Base-by-base conservation (phyloP, 2,888 invertebrate genomes). In the Germaria angustata region DNA sequence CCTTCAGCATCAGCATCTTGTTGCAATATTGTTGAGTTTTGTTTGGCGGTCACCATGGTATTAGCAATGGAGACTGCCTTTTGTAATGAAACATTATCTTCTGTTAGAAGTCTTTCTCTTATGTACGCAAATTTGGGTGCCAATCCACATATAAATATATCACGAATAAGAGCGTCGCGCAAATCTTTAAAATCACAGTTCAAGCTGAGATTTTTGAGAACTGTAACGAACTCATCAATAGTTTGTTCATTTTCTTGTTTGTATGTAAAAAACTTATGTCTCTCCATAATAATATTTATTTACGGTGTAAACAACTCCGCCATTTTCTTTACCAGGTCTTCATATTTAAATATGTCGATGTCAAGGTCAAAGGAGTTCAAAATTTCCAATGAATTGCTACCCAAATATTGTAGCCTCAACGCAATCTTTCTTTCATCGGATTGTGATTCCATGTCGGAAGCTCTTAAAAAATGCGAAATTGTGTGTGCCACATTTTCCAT, bases 351-450 rank as follows among this genome's bases (percentile, higher is more conserved):
- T 6, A 4, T 73, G 46, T 73, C 63, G 11, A 63, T 51, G 28
- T 72, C 72, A 36, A 61, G 32, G 55, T 73, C 75, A 46, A 75
- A 66, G 4, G 75, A 66, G 55, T n/a, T 66, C 3, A 75, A 75
- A 22, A 57, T 75, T 66, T 75, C 75, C 17, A 75, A 34, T 65
- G 65, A 63, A 17, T 63, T 65, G 9, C 65, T 66, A 22, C 75
- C 63, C 20, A 75, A 15, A 39, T 65, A 65, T 36, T 75, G 51
- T 11, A 65, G n/a, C 41, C 65, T 32, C 32, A 75, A 55, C 6
- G 73, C 73, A 2, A 65, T 65, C 32, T 75, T 75, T 15, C 75
- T 61, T 53, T 53, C 34, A 11, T 49, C 36, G 32, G 69, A 1
- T 22, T 46, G 32, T 13, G 57, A 71, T 13, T 71, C 69, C 17